Conservation (phyloP, 2,797 vertebrate genomes). For the Pogonophryne albipinna region DNA sequence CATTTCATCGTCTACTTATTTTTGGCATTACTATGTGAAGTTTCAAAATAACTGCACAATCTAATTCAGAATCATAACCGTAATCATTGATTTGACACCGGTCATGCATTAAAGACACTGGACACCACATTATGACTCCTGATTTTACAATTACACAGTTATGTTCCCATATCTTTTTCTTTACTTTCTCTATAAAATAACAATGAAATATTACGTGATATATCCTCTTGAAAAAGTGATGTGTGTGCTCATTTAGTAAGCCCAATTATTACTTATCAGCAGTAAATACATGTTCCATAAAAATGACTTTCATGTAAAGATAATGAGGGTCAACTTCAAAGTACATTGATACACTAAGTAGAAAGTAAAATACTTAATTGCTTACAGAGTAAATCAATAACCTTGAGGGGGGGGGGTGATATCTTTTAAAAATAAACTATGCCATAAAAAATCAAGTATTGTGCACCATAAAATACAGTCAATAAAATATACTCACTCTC, state of each 20-base stretch:
- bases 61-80: too few species aligned
- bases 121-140: too few species aligned
- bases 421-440: background rate
- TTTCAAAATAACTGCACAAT: too few species aligned
- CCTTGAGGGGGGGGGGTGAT: background rate
- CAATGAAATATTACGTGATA: too few species aligned
- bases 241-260: background rate
- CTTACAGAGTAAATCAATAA: background rate
- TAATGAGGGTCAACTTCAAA: conserved; percentile 14
- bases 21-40: too few species aligned
- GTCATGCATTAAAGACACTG: too few species aligned
- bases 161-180: too few species aligned
- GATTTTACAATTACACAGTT: too few species aligned
- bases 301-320: background rate
- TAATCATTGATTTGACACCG: too few species aligned
- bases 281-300: background rate
- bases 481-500: background rate
- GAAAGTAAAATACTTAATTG: background rate
- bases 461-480: background rate
- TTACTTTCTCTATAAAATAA: too few species aligned
- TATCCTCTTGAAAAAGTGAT: background rate
- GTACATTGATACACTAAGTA: background rate
- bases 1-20: too few species aligned
- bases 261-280: background rate
- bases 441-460: too few species aligned